phyloP scores from a whole-genome alignment of 2,888 invertebrate genomes.

The Lithophane semibrunnea region DNA sequence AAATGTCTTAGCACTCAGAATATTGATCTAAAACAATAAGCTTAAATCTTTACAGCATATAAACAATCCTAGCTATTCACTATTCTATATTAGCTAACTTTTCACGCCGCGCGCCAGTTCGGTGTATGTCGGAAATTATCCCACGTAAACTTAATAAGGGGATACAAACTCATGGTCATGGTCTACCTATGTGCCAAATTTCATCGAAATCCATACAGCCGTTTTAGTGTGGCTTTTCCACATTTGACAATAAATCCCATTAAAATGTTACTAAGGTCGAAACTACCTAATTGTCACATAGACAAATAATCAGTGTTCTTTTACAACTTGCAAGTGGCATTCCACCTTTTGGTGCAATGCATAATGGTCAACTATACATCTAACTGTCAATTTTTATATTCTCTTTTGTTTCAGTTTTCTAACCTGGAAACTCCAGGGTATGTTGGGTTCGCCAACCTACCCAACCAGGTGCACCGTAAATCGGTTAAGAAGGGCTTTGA shows the following conservation, averaged over 20 bases:
- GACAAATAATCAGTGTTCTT: not conserved
- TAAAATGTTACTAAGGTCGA: not conserved
- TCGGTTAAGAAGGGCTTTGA: constrained; percentile 99
- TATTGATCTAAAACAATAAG: too few relatives aligned
- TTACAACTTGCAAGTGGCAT: not conserved
- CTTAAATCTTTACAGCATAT: not conserved
- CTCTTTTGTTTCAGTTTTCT: constrained; percentile 92
- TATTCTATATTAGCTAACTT: too few relatives aligned
- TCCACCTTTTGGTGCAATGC: not conserved
- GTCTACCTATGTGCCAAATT: too few relatives aligned
- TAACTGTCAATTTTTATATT: not conserved
- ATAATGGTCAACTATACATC: not conserved
- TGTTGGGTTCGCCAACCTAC: constrained; percentile 98
- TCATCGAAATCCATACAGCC: too few relatives aligned
- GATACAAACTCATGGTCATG: too few relatives aligned
- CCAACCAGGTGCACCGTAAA: constrained; percentile 99
- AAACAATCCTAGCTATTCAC: too few relatives aligned
- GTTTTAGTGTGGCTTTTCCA: not conserved
- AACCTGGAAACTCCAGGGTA: constrained; percentile 96
- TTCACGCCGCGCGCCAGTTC: too few relatives aligned
- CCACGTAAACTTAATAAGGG: too few relatives aligned
- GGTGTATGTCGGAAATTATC: too few relatives aligned
- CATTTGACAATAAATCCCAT: not conserved
- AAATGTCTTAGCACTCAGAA: too few relatives aligned
- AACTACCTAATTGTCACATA: not conserved